Conservation (phyloP, 2,888 invertebrate genomes). For the Halocaridina rubra region DNA sequence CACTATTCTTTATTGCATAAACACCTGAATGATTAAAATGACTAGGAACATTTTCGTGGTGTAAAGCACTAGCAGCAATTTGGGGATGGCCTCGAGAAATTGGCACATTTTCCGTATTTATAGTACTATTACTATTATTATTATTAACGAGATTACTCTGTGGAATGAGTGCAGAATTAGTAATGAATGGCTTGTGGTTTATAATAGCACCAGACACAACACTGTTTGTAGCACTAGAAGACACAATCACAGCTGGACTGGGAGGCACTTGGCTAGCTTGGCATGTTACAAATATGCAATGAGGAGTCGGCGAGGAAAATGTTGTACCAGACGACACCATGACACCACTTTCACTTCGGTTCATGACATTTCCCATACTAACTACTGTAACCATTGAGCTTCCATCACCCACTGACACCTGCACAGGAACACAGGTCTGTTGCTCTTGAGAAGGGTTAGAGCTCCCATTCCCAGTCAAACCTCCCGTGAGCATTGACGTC, state of each 20-base stretch:
- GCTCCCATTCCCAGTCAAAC: background rate
- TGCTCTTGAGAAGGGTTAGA: no score
- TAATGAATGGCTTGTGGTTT: conserved; percentile 49
- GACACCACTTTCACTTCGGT: conserved; percentile 17
- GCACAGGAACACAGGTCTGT: conserved; percentile 23
- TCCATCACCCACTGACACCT: conserved; percentile 38
- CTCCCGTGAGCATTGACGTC: conserved; percentile 37
- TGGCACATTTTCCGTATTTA: conserved; percentile 55
- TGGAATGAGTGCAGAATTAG: conserved; percentile 53
- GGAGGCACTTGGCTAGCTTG: conserved; percentile 62
- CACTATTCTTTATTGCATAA: conserved; percentile 42
- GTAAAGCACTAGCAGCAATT: conserved; percentile 37
- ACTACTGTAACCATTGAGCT: conserved; percentile 46
- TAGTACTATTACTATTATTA: no score
- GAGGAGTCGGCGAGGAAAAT: conserved; percentile 50
- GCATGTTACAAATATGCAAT: conserved; percentile 48
- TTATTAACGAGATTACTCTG: conserved; percentile 53
- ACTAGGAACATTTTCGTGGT: conserved; percentile 57
- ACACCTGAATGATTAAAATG: conserved; percentile 39
- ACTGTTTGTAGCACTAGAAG: conserved; percentile 60
- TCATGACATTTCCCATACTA: conserved; percentile 45
- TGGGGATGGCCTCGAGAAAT: conserved; percentile 52
- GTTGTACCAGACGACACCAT: conserved; percentile 46
- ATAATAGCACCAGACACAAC: conserved; percentile 60
- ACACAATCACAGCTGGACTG: conserved; percentile 62